Percentiles rank a stretch among this genome's conserved stretches.
phyloP scores from a whole-genome alignment of 2,888 invertebrate species.

The Lucinisca nassula region DNA sequence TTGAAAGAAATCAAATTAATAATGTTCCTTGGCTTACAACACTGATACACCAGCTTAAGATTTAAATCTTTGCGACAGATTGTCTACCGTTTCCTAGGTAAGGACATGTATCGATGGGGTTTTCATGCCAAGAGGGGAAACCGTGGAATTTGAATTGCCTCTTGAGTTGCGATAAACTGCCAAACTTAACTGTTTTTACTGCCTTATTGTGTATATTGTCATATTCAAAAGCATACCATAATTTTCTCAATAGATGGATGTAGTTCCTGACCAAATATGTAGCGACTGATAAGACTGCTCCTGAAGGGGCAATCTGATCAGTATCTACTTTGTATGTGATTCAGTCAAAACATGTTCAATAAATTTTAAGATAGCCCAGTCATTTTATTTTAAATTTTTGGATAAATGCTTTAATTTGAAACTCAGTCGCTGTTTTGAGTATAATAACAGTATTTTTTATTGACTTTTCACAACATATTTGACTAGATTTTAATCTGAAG shows the following conservation, averaged over 20 bases:
- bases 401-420: too few species aligned
- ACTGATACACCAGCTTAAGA: neutral
- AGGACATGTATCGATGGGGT: conserved; percentile 1
- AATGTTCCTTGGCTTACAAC: neutral
- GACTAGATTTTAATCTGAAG: conserved; percentile 27
- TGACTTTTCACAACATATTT: conserved; percentile 28
- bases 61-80: neutral
- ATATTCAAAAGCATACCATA: neutral
- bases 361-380: too few species aligned
- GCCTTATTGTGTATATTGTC: conserved; percentile 7
- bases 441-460: too few species aligned
- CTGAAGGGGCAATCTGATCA: too few species aligned
- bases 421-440: too few species aligned
- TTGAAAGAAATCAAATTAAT: conserved; percentile 9
- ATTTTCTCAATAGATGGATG: too few species aligned
- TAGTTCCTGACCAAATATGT: too few species aligned
- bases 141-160: conserved; percentile 10
- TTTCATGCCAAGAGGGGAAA: neutral
- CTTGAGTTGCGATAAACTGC: neutral
- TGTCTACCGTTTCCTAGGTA: conserved; percentile 2
- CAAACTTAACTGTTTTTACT: conserved; percentile 1
- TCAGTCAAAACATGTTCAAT: too few species aligned
- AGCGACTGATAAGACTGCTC: too few species aligned
- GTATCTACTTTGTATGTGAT: too few species aligned
- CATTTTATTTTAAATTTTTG: too few species aligned